Base-by-base conservation (phyloP, 2,113 vertebrate genomes). In the Actinemys pallida region DNA sequence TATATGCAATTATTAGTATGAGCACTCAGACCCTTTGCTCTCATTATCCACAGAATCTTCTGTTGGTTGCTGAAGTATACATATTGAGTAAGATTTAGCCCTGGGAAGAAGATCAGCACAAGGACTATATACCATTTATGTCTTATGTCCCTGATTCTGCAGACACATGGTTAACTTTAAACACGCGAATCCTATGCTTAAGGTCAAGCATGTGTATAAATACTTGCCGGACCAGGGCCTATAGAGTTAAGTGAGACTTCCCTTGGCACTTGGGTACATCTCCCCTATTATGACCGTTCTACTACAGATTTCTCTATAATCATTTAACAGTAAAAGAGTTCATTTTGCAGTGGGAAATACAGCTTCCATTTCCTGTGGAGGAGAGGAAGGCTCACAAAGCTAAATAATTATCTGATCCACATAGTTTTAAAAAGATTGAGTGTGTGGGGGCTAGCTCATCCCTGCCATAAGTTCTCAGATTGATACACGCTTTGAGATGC, bases 241-340 rank as follows among this genome's bases (percentile, higher is more conserved):
- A 24, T 45, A 7, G 5, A 69, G 42, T 45, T 45, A 45, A 47
- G 39, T 25, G 22, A 76, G 42, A 76, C 12, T 45, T 47, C 42
- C 11, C 22, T 76, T 45, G 42, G 75, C 22, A 75, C 39, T 10
- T 5, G 39, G 22, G 72, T 45, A 14, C 11, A 76, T 25, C 75
- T 42, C 25, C 6, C 75, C 42, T 76, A 76, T 14, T 76, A 47
- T 27, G 42, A 76, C 22, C 11, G 22, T 27, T 45, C 39, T 45
- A 24, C 39, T 92, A 81, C 84, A 86, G 90, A 72, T 78, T 45
- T 88, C 88, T 76, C 65, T 90, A 90, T 49, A 95, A 96, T 90
- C 31, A 92, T 65, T 81, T 93, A 65, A 90, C 57, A 79, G 25
- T 87, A 24, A 76, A 39, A 78, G 52, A 10, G 14, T 81, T 90